Percentiles rank a stretch among this genome's conserved stretches.
These are phyloP conservation scores for Rhamnusium bicolor DNA, from an alignment of 2,888 invertebrate genomes.

Conservation along the genomic window DNA sequence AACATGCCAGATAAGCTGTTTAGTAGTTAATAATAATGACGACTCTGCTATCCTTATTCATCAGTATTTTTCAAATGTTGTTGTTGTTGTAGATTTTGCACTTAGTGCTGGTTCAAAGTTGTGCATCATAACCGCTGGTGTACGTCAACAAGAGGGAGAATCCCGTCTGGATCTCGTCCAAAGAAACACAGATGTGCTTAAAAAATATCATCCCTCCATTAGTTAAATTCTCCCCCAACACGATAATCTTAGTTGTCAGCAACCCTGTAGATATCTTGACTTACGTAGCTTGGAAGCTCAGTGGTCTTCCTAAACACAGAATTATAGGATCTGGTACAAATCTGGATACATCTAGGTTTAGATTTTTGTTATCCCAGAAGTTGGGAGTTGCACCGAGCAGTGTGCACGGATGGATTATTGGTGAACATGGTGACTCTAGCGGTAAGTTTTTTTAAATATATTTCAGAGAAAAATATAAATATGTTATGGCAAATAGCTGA, in stretches of 20 bases:
- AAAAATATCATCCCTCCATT: slow-evolving; percentile 88
- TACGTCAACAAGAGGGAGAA: slow-evolving; percentile 92
- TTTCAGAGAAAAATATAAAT: too few relatives aligned
- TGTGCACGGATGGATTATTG: slow-evolving; percentile 94
- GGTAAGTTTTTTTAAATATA: slow-evolving; percentile 61
- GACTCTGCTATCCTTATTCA: too few relatives aligned
- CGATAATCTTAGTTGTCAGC: slow-evolving; percentile 89
- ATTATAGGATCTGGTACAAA: slow-evolving; percentile 96
- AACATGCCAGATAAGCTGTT: too few relatives aligned
- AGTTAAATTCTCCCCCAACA: slow-evolving; percentile 88
- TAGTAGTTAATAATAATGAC: too few relatives aligned
- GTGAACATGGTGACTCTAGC: slow-evolving; percentile 89
- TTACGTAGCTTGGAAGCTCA: slow-evolving; percentile 95
- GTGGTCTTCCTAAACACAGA: slow-evolving; percentile 87
- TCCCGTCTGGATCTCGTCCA: slow-evolving; percentile 90
- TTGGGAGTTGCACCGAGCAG: slow-evolving; percentile 87
- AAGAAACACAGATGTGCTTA: slow-evolving; percentile 91
- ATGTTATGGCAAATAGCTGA: too few relatives aligned
- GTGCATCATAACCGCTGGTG: slow-evolving; percentile 94
- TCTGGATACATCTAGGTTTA: slow-evolving; percentile 92
- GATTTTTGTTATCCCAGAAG: slow-evolving; percentile 88
- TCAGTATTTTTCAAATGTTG: background rate
- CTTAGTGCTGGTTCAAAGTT: slow-evolving; percentile 86
- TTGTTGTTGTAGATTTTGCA: slow-evolving; percentile 78
- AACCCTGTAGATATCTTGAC: slow-evolving; percentile 96